A percentile compares a stretch with the other conserved stretches of the same genome.
phyloP scores from a whole-genome alignment of 2,113 vertebrate species.

The Pandion haliaetus region DNA sequence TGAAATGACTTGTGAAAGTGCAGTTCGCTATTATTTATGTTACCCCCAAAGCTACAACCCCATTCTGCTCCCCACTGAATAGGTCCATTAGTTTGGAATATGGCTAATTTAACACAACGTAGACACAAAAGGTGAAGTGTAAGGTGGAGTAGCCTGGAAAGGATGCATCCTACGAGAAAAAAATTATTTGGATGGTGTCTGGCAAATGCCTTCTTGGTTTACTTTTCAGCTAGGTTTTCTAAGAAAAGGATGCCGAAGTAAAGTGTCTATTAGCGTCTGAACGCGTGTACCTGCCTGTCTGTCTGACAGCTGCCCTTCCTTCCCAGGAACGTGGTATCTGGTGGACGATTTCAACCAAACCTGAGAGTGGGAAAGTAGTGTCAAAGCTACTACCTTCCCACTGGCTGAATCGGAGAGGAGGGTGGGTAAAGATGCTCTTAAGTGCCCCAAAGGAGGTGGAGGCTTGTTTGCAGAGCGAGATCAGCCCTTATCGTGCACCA shows the following conservation, averaged over 20 bases:
- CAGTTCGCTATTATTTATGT: not conserved
- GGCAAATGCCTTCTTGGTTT: not conserved
- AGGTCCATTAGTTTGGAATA: not conserved
- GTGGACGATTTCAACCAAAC: not conserved
- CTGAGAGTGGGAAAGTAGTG: not conserved
- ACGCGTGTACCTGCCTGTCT: not conserved
- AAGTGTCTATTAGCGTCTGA: not conserved
- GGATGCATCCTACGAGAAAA: not conserved
- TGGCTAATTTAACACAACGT: not conserved
- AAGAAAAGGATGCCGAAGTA: not conserved
- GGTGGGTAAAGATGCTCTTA: rapidly evolving
- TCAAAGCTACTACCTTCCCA: not conserved
- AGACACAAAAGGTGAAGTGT: not conserved
- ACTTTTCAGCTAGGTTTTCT: not conserved
- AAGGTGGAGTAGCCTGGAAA: not conserved
- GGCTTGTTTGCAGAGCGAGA: not conserved
- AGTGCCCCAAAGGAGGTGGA: not conserved
- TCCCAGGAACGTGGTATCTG: not conserved
- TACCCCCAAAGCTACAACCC: not conserved
- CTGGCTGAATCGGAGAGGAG: rapidly evolving
- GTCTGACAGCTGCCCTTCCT: not conserved
- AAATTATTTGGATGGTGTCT: not conserved
- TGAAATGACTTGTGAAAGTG: not conserved
- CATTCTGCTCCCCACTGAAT: not conserved
- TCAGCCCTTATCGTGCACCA: not conserved